Percentiles rank a stretch among this genome's conserved stretches.
phyloP scores from a whole-genome alignment of 2,113 vertebrate species.

The Recurvirostra avosetta region DNA sequence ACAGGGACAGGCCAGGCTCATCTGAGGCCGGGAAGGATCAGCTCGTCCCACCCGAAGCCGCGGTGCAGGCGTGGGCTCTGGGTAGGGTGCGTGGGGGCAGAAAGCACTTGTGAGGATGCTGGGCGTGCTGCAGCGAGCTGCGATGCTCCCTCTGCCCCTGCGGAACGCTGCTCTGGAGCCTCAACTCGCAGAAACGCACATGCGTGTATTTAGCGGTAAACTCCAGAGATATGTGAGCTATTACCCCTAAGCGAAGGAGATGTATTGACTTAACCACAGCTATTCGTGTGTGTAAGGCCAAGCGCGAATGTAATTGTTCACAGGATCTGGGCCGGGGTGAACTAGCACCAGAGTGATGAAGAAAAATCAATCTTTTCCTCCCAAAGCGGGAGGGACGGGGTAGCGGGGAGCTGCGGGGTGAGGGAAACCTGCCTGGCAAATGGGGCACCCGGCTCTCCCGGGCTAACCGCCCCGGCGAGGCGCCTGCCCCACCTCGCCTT shows the following conservation, averaged over 20 bases:
- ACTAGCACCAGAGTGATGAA: neutral
- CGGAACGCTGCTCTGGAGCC: accelerated
- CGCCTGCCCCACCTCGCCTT: neutral
- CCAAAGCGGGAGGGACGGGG: neutral
- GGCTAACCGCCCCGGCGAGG: neutral
- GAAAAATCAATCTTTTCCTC: neutral
- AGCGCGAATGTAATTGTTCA: neutral
- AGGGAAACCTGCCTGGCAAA: neutral
- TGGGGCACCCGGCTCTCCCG: neutral
- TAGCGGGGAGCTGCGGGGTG: neutral
- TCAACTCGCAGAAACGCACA: neutral
- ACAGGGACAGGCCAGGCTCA: neutral
- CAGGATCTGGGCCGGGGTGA: neutral
- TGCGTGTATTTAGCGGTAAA: neutral
- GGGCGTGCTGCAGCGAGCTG: neutral
- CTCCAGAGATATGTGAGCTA: neutral
- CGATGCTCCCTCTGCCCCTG: neutral
- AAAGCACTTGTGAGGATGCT: neutral
- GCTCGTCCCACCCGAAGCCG: neutral
- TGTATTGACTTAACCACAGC: neutral
- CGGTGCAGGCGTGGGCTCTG: neutral
- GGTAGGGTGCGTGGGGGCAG: neutral
- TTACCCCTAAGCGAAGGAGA: neutral
- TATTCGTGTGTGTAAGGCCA: neutral
- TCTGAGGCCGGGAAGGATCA: neutral